phyloP scores from a whole-genome alignment of 2,888 invertebrate species.

The Entomobrya proxima region DNA sequence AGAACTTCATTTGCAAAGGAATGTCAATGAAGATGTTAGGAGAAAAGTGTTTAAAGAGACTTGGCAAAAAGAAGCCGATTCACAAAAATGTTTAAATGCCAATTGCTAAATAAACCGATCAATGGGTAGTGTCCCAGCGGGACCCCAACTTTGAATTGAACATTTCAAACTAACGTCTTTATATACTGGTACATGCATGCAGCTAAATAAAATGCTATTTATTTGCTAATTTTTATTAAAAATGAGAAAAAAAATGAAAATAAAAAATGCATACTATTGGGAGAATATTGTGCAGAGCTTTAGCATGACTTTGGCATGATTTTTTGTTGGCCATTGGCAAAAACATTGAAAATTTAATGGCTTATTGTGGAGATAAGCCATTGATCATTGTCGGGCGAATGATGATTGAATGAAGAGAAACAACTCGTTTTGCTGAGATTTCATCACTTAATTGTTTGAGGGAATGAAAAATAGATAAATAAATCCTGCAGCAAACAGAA shows the following conservation, averaged over 20 bases:
- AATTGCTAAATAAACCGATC: not conserved
- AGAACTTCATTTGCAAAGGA: not conserved
- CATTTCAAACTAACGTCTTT: not conserved
- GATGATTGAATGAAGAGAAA: slow-evolving; percentile 12
- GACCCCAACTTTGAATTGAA: not conserved
- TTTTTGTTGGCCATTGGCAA: slow-evolving; percentile 15
- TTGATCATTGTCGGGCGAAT: slow-evolving; percentile 34
- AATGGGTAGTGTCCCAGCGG: not conserved
- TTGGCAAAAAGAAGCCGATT: not conserved
- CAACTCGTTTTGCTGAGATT: slow-evolving; percentile 24
- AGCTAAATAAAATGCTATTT: slow-evolving; percentile 17
- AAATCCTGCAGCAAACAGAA: too few relatives aligned
- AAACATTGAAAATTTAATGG: not conserved
- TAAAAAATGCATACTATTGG: not conserved
- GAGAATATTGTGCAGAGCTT: not conserved
- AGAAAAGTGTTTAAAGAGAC: not conserved
- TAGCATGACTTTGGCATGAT: not conserved
- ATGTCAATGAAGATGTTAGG: slow-evolving; percentile 25
- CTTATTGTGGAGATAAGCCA: not conserved
- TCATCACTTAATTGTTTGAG: not conserved
- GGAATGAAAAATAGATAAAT: not conserved
- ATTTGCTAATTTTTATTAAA: slow-evolving; percentile 5
- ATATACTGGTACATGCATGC: too few relatives aligned
- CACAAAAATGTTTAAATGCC: slow-evolving; percentile 4
- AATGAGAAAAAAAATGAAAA: not conserved